Conservation (phyloP, 2,888 invertebrate genomes). For the Allophyes oxyacanthae region DNA sequence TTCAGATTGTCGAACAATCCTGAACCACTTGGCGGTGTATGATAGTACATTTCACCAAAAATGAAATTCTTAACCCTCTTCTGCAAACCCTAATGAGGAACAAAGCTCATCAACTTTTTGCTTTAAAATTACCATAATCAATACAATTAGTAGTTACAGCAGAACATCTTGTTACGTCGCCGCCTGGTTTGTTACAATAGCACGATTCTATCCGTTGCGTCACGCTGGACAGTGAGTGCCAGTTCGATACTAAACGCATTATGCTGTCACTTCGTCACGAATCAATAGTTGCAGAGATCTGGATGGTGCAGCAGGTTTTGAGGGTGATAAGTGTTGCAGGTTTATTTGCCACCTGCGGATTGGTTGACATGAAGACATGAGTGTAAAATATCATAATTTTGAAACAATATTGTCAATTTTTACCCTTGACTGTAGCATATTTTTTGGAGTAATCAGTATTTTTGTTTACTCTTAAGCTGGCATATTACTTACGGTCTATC, state of each 20-base stretch:
- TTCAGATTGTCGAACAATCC: no score
- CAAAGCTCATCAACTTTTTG: slow-evolving; percentile 47
- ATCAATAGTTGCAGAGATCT: slow-evolving; percentile 32
- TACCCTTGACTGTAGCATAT: no score
- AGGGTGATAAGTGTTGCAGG: slow-evolving; percentile 16
- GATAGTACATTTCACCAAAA: no score
- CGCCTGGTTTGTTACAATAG: slow-evolving; percentile 49
- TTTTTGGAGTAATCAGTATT: no score
- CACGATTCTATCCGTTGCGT: slow-evolving; percentile 41
- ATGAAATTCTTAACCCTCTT: slow-evolving; percentile 19
- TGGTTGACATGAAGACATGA: no score
- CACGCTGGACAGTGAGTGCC: slow-evolving; percentile 43
- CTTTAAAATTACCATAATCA: slow-evolving; percentile 30
- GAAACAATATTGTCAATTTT: no score
- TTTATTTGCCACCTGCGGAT: slow-evolving; percentile 18
- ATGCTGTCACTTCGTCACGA: slow-evolving; percentile 42
- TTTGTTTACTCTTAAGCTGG: no score
- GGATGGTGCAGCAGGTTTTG: slow-evolving; percentile 27
- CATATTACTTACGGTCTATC: no score
- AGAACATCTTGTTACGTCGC: slow-evolving; percentile 36
- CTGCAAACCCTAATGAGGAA: slow-evolving; percentile 16
- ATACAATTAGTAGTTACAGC: slow-evolving; percentile 23
- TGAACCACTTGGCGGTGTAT: no score
- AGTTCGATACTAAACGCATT: slow-evolving; percentile 38
- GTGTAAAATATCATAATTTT: no score